phyloP scores from a whole-genome alignment of 2,888 invertebrate genomes.

The Campaea margaritaria region DNA sequence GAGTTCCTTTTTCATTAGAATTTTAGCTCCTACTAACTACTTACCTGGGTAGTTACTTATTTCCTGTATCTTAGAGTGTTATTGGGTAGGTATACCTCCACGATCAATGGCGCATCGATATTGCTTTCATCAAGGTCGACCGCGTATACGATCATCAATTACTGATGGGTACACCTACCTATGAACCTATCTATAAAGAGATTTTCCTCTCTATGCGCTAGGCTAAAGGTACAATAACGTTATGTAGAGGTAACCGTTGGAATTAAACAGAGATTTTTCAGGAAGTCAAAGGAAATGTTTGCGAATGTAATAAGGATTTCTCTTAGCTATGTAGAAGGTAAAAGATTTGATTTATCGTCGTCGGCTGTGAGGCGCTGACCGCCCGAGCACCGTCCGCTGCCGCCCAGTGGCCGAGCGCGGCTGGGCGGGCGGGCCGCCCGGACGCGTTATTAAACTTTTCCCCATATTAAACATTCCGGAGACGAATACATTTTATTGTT shows the following conservation, averaged over 20 bases:
- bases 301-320: conserved; percentile 81
- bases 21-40: no score
- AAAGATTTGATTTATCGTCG: conserved; percentile 84
- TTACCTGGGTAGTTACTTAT: no score
- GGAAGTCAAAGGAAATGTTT: conserved; percentile 66
- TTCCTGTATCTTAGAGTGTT: no score
- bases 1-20: background rate
- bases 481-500: conserved; percentile 86
- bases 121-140: no score
- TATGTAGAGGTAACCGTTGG: background rate
- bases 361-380: conserved; percentile 71
- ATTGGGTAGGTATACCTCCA: no score
- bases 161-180: no score
- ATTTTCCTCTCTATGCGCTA: no score
- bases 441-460: conserved; percentile 86
- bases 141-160: no score
- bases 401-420: conserved; percentile 51
- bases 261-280: conserved; percentile 20
- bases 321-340: conserved; percentile 77
- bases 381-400: conserved; percentile 43
- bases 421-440: conserved; percentile 63
- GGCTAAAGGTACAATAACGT: no score
- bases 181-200: no score
- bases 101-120: no score
- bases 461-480: conserved; percentile 86